Evolutionary conservation across 1,140 invertebrate genomes (phyloP), one percentile per base, ranked within the genome.

Genomic region (Lanistes nyassanus): DNA sequence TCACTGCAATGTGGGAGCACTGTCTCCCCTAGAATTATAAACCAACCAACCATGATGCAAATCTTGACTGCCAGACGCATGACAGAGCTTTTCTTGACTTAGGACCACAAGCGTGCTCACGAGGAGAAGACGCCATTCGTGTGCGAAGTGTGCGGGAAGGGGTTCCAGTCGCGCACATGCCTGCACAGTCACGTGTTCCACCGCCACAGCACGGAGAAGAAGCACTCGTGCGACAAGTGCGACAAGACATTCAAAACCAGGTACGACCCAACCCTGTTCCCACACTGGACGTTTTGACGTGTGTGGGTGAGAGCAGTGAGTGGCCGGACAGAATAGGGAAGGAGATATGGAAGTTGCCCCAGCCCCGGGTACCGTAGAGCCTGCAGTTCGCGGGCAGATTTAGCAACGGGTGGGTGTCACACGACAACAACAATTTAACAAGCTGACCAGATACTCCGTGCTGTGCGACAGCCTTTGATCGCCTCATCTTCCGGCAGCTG

Each of bases 221-320:
- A 82, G 64, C 80, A 99, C 93, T 97, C 98, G 90, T 99, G 98
- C 91, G 94, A 94, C 26, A 96, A 98, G 88, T 99, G 98, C 91
- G 94, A 94, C 77, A 99, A 99, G 91, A 94, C 97, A 60, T 99
- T 99, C 90, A 97, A 98, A 84, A 99, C 99, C 91, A 72, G 55
- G 70, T 72, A 67, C 39, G 36, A n/a, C n/a, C n/a, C n/a, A n/a
- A n/a, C n/a, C n/a, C n/a, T n/a, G n/a, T n/a, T n/a, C n/a, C n/a
- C n/a, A n/a, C n/a, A n/a, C n/a, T n/a, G n/a, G n/a, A 26, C 42
- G 65, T 1, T 23, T 37, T 37, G 23, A 19, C 31, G 23, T 64
- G 2, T 64, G 23, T 64, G 60, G n/a, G 60, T 64, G 60, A 29
- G 5, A 31, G 29, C 31, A 23, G n/a, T 9, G 31, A 31, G n/a